Evolutionary conservation across 2,888 invertebrate genomes (phyloP), one percentile per base, ranked within the genome.

Genomic region (Rhingia campestris): DNA sequence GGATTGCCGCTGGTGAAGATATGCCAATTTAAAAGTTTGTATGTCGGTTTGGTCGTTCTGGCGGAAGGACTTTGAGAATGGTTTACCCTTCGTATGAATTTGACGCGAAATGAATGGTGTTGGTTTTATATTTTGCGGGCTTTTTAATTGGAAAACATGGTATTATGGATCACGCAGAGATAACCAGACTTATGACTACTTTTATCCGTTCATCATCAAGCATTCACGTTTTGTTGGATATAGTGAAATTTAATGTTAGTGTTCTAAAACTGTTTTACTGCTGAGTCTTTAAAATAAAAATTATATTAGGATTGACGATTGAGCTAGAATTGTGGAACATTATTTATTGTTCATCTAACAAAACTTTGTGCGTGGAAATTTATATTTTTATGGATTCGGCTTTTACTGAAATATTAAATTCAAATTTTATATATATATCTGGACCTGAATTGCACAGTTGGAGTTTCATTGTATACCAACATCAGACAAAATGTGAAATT

Each of bases 91-190:
- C 56, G 12, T 32, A 39, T 12, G 37, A 12, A 47, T 47, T 6
- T 6, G 12, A 58, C 37, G 30, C 39, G 12, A n/a, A 51, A 56
- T 41, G 49, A 14, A 33, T 0, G 6, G 22, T 22, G 22, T 35
- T 35, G 64, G 56, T 74, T 56, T 67, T 53, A 59, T 9, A 59
- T 49, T 75, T 66, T 51, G 66, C 4, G 12, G 33, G 35, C 66
- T 72, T 59, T 58, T 30, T 67, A 66, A 74, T 74, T 74, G 56
- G 33, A 22, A 66, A 66, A 39, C 58, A 49, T 30, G 22, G 35
- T 64, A 66, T 66, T 66, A 74, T 56, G 58, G 6, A 0, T 30
- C 22, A 4, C 30, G 2, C 30, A 49, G 10, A 32, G n/a, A 45
- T 49, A 30, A 30, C 9, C 10, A 32, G 22, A 4, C 10, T 9